Evolutionary conservation across 2,113 vertebrate species (phyloP).

Genomic region (Alces alces): DNA sequence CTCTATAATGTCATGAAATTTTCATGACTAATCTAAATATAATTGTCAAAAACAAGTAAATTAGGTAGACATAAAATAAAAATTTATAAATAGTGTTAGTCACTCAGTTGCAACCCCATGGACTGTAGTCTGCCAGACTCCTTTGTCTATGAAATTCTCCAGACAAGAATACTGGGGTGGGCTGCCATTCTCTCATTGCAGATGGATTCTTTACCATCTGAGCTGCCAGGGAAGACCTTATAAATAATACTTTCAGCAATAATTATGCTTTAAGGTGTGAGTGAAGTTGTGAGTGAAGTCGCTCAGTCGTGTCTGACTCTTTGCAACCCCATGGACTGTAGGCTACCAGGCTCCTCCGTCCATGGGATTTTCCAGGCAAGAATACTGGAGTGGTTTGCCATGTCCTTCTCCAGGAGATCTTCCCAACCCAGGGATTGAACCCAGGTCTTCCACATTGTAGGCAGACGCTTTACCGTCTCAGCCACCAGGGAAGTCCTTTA

Average conservation of each 20-base stretch:
- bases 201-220: background rate
- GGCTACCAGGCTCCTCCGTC: accelerated
- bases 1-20: background rate
- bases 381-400: background rate
- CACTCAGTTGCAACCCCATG: background rate
- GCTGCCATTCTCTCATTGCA: background rate
- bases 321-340: background rate
- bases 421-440: accelerated
- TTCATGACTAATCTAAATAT: background rate
- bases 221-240: background rate
- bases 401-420: background rate
- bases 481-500: background rate
- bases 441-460: background rate
- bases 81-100: background rate
- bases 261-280: background rate
- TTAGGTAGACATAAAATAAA: background rate
- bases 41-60: background rate
- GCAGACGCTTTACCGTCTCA: background rate
- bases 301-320: accelerated
- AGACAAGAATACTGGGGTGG: accelerated
- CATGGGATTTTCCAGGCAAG: background rate
- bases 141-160: background rate
- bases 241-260: background rate
- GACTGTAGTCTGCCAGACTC: background rate
- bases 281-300: background rate